A percentile compares a stretch with the other conserved stretches of the same genome.
Evolutionary conservation across 2,797 vertebrate species (phyloP).

Genomic region (Podarcis lilfordi): DNA sequence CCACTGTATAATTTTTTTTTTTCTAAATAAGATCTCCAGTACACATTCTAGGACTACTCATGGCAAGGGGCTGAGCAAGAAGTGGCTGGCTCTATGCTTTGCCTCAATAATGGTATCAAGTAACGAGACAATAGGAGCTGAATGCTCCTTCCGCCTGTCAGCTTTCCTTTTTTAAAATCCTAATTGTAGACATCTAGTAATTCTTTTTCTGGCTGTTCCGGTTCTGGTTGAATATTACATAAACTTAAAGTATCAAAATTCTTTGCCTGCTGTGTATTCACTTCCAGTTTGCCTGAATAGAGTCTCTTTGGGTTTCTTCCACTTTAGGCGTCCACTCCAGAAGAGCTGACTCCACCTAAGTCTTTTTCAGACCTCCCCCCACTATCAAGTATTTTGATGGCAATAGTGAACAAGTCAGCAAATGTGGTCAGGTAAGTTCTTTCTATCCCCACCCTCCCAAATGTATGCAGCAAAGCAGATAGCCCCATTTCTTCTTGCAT

Average conservation of each 20-base stretch:
- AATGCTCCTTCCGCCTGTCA: neutral
- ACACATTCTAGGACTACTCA: neutral
- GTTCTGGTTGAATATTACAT: too few species aligned
- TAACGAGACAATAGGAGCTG: neutral
- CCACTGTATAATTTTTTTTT: neutral
- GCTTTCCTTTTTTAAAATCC: neutral
- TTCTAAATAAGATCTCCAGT: neutral
- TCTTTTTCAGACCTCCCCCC: slow-evolving; percentile 86
- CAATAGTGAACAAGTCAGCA: slow-evolving; percentile 80
- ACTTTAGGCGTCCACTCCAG: slow-evolving; percentile 78
- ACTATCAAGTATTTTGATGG: slow-evolving; percentile 84
- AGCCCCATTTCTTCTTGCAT: neutral
- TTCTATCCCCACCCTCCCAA: neutral
- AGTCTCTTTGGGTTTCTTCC: slow-evolving; percentile 26
- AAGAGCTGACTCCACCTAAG: slow-evolving; percentile 80
- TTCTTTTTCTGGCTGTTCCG: neutral
- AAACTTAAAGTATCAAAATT: too few species aligned
- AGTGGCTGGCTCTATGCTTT: neutral
- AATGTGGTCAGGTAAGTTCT: slow-evolving; percentile 83
- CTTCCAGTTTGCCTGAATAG: neutral
- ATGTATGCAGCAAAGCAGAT: neutral
- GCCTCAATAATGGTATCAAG: neutral
- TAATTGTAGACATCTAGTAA: neutral
- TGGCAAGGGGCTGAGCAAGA: neutral
- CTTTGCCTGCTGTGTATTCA: neutral